phyloP scores from a whole-genome alignment of 2,888 invertebrate genomes.

The Fabriciana adippe region DNA sequence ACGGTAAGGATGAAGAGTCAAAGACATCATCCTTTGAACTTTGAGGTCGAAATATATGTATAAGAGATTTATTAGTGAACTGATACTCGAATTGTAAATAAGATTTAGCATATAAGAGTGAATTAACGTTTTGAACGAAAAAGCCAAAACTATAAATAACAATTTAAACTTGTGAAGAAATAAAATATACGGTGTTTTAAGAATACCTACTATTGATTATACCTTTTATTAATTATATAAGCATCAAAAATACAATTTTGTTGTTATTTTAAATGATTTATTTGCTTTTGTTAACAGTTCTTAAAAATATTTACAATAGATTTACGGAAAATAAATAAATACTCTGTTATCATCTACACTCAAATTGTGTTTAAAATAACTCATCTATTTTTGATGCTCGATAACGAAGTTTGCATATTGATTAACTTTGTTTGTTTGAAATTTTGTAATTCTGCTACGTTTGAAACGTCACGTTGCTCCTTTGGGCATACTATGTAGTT shows the following conservation, averaged over 20 bases:
- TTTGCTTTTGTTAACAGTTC: not conserved
- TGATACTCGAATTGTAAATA: too few relatives aligned
- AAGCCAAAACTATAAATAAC: too few relatives aligned
- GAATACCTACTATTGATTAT: too few relatives aligned
- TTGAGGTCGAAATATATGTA: constrained; percentile 74
- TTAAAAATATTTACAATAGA: not conserved
- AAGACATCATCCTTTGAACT: constrained; percentile 73
- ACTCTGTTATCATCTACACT: not conserved
- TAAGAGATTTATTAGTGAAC: constrained; percentile 41
- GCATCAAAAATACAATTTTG: too few relatives aligned
- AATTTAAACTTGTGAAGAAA: too few relatives aligned
- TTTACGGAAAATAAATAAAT: not conserved
- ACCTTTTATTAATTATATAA: too few relatives aligned
- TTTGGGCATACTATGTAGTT: not conserved
- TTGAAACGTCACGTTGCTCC: constrained; percentile 19
- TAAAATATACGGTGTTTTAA: too few relatives aligned
- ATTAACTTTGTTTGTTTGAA: constrained; percentile 17
- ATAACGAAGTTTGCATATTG: constrained; percentile 20
- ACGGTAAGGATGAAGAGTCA: constrained; percentile 77
- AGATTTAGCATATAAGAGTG: too few relatives aligned
- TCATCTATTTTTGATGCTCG: constrained; percentile 1
- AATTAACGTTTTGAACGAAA: too few relatives aligned
- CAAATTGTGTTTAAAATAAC: constrained; percentile 11
- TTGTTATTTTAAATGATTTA: not conserved
- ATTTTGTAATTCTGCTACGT: constrained; percentile 5